Evolutionary conservation across 1,140 invertebrate species (phyloP), one percentile per base, ranked within the genome.

Genomic region (Trichogramma pretiosum): DNA sequence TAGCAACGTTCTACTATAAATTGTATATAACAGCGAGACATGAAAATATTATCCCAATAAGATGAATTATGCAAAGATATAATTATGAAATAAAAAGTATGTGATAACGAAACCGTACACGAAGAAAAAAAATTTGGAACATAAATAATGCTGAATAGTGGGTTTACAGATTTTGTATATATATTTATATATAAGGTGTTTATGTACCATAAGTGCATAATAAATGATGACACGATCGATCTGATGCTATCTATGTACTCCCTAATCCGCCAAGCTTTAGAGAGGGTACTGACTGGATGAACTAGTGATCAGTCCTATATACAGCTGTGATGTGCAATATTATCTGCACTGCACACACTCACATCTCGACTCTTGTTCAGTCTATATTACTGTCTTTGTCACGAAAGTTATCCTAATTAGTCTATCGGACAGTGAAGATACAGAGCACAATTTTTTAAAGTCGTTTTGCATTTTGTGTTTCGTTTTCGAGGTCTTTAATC

Each of bases 401-500:
- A 70, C 70, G 68, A 70, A 67, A 71, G 68, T 72, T 66, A 68
- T 69, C 65, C 68, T 70, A 71, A 72, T 64, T 63, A 64, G 64
- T 68, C n/a, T n/a, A 68, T 66, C 64, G 63, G 65, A 64, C 65
- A 65, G 63, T 61, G 58, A 23, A 57, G 49, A 57, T 60, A 51
- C 26, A 46, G 49, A 51, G 43, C 43, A 46, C 36, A 59, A 53
- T 60, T 56, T 33, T 35, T 42, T 42, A 16, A 8, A 40, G 26
- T 42, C 2, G 21, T 35, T 43, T 32, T 41, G 28, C 9, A 13
- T 33, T 43, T 33, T 33, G 32, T 22, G n/a, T 33, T 28, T 28
- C 24, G 5, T 11, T 28, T 28, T 28, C n/a, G n/a, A n/a, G n/a
- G n/a, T n/a, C n/a, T n/a, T n/a, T n/a, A n/a, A n/a, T n/a, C 56